A percentile compares a stretch with the other conserved stretches of the same genome.
These are phyloP conservation scores for Drosophila subquinaria DNA, from an alignment of 2,888 invertebrate genomes.

Conservation along the genomic window DNA sequence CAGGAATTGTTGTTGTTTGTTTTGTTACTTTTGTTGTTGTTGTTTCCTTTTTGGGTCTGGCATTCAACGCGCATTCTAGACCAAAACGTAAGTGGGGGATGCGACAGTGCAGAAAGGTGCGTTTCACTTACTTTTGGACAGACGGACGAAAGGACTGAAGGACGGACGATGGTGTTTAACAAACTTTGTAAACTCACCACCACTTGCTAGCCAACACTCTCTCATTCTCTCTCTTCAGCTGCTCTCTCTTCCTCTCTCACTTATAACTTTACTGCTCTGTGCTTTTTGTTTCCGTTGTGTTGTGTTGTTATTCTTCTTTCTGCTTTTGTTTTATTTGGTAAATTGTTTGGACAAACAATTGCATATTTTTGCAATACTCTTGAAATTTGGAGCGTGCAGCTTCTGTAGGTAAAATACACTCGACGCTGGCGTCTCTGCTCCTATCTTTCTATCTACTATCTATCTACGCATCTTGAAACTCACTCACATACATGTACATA, in stretches of 20 bases:
- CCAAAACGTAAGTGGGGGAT: constrained; percentile 34
- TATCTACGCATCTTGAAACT: constrained; percentile 15
- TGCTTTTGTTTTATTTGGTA: constrained; percentile 38
- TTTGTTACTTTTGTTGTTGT: constrained; percentile 30
- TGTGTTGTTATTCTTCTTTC: constrained; percentile 14
- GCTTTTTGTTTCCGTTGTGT: constrained; percentile 17
- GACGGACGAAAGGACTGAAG: constrained; percentile 7
- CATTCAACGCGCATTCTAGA: constrained; percentile 62
- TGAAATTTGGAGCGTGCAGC: constrained; percentile 52
- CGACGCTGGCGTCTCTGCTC: constrained; percentile 15
- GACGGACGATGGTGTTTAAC: constrained; percentile 43
- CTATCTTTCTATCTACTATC: constrained; percentile 11
- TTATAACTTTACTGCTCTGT: not conserved
- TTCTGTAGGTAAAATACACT: constrained; percentile 25
- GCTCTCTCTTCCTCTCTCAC: constrained; percentile 3
- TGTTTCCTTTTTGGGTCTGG: constrained; percentile 47
- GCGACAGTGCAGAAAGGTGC: constrained; percentile 52
- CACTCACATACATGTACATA: not conserved
- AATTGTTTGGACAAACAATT: constrained; percentile 70
- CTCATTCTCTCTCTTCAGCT: constrained; percentile 2
- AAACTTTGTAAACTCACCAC: constrained; percentile 71
- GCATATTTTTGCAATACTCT: constrained; percentile 63
- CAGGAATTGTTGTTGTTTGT: constrained; percentile 48
- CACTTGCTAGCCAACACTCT: constrained; percentile 33
- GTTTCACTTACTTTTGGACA: constrained; percentile 42